Percentiles rank a stretch among this genome's conserved stretches.
Evolutionary conservation across 2,888 invertebrate species (phyloP).

Genomic region (Drosophila kanekoi): DNA sequence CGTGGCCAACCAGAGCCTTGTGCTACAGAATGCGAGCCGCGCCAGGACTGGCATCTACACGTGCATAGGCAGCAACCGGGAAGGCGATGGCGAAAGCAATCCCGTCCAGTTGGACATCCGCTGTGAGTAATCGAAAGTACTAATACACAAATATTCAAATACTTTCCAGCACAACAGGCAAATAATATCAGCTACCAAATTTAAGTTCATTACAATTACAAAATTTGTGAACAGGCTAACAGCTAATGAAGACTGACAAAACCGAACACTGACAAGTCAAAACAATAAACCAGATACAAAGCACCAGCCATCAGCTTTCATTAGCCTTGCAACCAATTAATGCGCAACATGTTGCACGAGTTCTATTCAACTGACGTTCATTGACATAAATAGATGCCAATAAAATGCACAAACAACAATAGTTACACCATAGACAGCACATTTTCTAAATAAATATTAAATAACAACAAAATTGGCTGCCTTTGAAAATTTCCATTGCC

Average conservation of each 20-base stretch:
- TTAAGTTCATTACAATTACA: neutral
- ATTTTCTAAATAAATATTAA: constrained; percentile 35
- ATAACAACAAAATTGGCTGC: constrained; percentile 47
- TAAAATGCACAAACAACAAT: constrained; percentile 5
- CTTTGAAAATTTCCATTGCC: constrained; percentile 27
- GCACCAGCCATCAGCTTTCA: constrained; percentile 7
- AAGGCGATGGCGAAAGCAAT: constrained; percentile 95
- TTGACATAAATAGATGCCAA: constrained; percentile 2
- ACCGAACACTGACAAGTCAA: constrained; percentile 3
- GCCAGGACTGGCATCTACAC: constrained; percentile 93
- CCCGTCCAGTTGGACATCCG: constrained; percentile 93
- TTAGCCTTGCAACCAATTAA: constrained; percentile 11
- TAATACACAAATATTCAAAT: neutral
- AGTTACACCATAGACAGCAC: neutral
- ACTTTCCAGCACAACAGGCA: neutral
- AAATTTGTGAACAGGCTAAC: neutral
- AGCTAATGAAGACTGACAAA: neutral
- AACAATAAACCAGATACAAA: constrained; percentile 1
- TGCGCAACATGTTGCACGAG: constrained; percentile 38
- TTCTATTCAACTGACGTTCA: constrained; percentile 16
- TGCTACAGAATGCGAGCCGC: constrained; percentile 93
- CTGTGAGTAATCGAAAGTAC: constrained; percentile 87
- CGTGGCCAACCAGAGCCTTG: constrained; percentile 94
- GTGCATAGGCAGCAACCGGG: constrained; percentile 94
- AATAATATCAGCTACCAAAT: neutral